Base-by-base conservation (phyloP, 92 coral and sea anemone species). In the Blastomussa wellsi region DNA sequence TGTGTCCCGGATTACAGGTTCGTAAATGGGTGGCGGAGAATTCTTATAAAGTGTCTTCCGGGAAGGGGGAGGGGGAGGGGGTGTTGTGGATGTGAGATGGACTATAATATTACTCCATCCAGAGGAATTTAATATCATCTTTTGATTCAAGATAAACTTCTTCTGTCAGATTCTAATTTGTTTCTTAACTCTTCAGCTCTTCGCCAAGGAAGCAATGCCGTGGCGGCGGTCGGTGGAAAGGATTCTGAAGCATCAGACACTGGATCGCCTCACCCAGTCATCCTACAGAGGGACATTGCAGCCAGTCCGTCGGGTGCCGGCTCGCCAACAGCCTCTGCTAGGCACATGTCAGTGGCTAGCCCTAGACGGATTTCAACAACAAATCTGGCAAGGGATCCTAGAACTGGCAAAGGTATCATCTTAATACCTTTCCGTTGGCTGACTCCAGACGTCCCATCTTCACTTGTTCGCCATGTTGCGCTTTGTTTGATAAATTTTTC, bases 341-440 rank as follows among this genome's bases (percentile, higher is more conserved):
- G 67, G 55, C 41, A 4, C 26, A 59, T 69, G 20, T 88, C 84
- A 62, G 94, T 87, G 76, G 90, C 98, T 35, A 89, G 96, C 64
- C 93, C 95, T 16, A 90, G 93, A 49, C 91, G 93, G 38, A 72
- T 92, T 44, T 89, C 99, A 42, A 72, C 85, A 20, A 77, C 92
- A 69, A 86, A 89, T 49, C 90, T 90, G 59, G 93, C 95, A 52
- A 91, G 99, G 26, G 99, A 96, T 82, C 99, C 99, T 11, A 94
- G 98, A 72, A 96, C 99, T 72, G 99, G 99, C 31, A 96, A 96
- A 93, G 99, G 99, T 96, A 91, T 57, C 26, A 29, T 57, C 31
- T 57, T 24, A 22, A 57, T 57, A 24, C 4, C 64, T 55, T 55
- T 55, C 55, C 55, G 19, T 49, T 49, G 16, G n/a, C n/a, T n/a